A percentile compares a stretch with the other conserved stretches of the same genome.
Conservation (phyloP, 1,140 invertebrate genomes). For the Drosophila novamexicana region DNA sequence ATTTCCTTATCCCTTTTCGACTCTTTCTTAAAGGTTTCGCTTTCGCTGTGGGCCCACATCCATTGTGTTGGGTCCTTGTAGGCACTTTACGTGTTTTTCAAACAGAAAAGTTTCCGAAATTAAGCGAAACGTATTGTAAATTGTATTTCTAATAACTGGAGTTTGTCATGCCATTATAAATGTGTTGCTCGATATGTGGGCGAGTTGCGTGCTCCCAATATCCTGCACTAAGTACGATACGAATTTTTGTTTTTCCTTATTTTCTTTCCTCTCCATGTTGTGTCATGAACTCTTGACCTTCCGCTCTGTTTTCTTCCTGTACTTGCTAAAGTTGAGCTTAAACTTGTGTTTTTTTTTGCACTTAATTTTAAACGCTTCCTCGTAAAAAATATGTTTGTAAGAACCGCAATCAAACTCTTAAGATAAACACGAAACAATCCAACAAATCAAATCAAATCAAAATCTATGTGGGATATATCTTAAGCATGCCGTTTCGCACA, state of each 20-base stretch:
- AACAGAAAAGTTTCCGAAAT: constrained; percentile 65
- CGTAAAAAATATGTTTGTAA: constrained; percentile 35
- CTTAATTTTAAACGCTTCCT: constrained; percentile 50
- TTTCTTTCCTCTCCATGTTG: not conserved
- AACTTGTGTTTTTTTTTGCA: constrained; percentile 36
- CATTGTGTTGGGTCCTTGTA: constrained; percentile 36
- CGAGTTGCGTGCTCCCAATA: constrained; percentile 23
- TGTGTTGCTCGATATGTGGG: constrained; percentile 8
- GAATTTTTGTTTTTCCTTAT: not conserved
- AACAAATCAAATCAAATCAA: constrained; percentile 34
- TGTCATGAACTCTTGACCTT: constrained; percentile 1
- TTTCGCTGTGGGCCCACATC: constrained; percentile 16
- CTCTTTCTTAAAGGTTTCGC: not conserved
- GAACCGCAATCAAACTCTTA: constrained; percentile 50
- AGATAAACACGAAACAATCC: constrained; percentile 56
- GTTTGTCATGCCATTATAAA: constrained; percentile 16
- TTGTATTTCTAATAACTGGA: constrained; percentile 58
- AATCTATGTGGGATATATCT: constrained; percentile 44
- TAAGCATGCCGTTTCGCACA: constrained; percentile 51
- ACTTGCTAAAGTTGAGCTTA: constrained; percentile 42
- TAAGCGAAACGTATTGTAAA: constrained; percentile 30
- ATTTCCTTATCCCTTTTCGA: constrained; percentile 7
- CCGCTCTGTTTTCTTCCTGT: constrained; percentile 6
- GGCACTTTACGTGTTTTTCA: constrained; percentile 75
- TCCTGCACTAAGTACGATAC: constrained; percentile 32